Base-by-base conservation (phyloP, 1,140 invertebrate species). In the Drosophila bipectinata region DNA sequence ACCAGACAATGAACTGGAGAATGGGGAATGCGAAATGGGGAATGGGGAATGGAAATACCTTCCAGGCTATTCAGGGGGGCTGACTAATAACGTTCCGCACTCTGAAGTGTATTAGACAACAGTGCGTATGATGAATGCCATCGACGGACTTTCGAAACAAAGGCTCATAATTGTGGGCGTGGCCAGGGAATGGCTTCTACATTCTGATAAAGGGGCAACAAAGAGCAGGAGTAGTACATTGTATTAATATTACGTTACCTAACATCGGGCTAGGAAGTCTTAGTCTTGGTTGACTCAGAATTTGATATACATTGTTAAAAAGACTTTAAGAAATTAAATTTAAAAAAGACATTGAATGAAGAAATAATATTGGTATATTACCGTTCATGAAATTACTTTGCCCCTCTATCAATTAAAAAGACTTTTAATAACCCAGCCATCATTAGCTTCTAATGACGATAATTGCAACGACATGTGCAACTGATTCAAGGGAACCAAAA, bases 1-100 rank as follows among this genome's bases (percentile, higher is more conserved):
- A 82, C 83, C 78, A 48, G 64, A 85, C 82, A 85, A 85, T 84
- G 81, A 84, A 75, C 53, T 51, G 77, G 84, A 80, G 75, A 66
- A 68, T 55, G 15, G 41, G 15, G 41, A 41, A 41, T 41, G 12
- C 8, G 14, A 3, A 4, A n/a, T 39, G 1, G 37, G n/a, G 37
- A 39, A 41, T 56, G 72, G 60, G n/a, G 21, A 49, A 66, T 58
- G 67, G 39, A 62, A 51, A 61, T 72, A 64, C 8, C 57, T 69
- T 45, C 32, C 63, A 54, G 62, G 62, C 41, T 30, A 47, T 48
- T 21, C 48, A 34, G 18, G 60, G 49, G 48, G 21, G 1, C 39
- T 37, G 64, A 71, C 63, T 71, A 71, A 71, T 71, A 71, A 69
- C 67, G 64, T 48, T 68, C 66, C 66, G 66, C 51, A 57, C 72